Evolutionary conservation across 2,888 invertebrate genomes (phyloP).

Genomic region (Embidobia sp.): DNA sequence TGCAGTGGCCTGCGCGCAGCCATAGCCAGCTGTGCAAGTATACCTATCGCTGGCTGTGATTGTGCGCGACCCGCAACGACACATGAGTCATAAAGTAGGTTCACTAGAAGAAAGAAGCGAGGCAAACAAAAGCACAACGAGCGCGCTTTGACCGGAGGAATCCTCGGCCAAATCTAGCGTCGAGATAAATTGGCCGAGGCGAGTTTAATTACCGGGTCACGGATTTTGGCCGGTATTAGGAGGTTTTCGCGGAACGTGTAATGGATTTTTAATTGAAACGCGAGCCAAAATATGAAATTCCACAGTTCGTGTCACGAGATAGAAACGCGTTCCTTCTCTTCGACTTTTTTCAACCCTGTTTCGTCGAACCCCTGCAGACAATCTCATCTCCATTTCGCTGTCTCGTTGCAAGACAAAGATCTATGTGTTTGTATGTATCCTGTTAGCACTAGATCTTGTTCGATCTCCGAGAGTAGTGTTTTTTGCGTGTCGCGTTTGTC

Average conservation of each 20-base stretch:
- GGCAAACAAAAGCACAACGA: no score
- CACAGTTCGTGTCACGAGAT: no score
- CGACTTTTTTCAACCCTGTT: no score
- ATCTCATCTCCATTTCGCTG: slow-evolving; percentile 27
- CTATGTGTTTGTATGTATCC: slow-evolving; percentile 18
- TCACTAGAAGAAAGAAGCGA: background rate
- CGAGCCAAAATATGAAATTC: slow-evolving; percentile 16
- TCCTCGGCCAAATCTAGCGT: no score
- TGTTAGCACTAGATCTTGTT: slow-evolving; percentile 43
- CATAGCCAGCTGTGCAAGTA: slow-evolving; percentile 56
- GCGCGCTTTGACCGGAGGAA: no score
- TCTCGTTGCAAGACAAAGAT: slow-evolving; percentile 28
- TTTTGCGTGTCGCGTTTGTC: slow-evolving; percentile 41
- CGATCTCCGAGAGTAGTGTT: slow-evolving; percentile 31
- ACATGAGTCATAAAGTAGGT: slow-evolving; percentile 44
- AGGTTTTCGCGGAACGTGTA: slow-evolving; percentile 50
- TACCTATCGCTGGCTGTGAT: slow-evolving; percentile 58
- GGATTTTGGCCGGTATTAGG: slow-evolving; percentile 26
- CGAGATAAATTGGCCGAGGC: slow-evolving; percentile 32
- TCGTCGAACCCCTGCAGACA: no score
- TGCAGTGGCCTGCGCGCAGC: slow-evolving; percentile 45
- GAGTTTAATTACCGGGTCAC: slow-evolving; percentile 28
- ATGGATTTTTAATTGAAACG: slow-evolving; percentile 59
- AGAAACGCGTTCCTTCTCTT: no score
- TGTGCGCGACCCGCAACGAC: slow-evolving; percentile 47